Evolutionary conservation across 2,797 vertebrate species (phyloP).

Genomic region (Octomys mimax): DNA sequence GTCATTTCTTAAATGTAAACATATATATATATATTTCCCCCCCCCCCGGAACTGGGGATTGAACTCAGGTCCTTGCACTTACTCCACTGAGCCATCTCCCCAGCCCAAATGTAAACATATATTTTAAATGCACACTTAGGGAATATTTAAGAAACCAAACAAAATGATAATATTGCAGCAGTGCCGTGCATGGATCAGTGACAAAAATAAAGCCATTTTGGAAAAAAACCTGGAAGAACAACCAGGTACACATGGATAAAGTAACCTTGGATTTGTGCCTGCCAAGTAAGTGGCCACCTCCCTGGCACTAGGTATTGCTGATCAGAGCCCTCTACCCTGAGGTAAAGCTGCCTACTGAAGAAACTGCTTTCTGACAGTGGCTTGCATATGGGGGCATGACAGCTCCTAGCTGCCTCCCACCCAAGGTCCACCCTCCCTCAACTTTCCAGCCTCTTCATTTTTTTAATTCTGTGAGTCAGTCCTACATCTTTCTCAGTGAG

Average conservation of each 20-base stretch:
- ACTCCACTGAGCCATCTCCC: too few relatives aligned
- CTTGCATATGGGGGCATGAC: background rate
- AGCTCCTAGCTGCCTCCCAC: background rate
- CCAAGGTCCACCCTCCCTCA: background rate
- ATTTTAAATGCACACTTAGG: slow-evolving; percentile 75
- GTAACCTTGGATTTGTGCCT: background rate
- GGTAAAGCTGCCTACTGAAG: background rate
- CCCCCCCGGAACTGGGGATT: too few relatives aligned
- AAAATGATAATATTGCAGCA: slow-evolving; percentile 44
- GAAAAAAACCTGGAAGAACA: background rate
- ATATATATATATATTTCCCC: too few relatives aligned
- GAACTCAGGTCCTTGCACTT: too few relatives aligned
- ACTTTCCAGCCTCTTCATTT: background rate
- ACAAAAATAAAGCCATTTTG: slow-evolving; percentile 76
- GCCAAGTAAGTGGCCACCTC: background rate
- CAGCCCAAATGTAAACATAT: background rate
- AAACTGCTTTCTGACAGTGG: background rate
- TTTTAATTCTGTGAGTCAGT: background rate
- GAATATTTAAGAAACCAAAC: slow-evolving; percentile 69
- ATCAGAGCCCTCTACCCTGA: background rate
- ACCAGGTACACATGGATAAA: background rate
- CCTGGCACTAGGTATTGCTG: background rate
- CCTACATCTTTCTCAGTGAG: background rate
- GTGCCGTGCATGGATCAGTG: slow-evolving; percentile 41
- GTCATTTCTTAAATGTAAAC: background rate